Base-by-base conservation (phyloP, 1,140 invertebrate genomes). In the Micrasema minimum region DNA sequence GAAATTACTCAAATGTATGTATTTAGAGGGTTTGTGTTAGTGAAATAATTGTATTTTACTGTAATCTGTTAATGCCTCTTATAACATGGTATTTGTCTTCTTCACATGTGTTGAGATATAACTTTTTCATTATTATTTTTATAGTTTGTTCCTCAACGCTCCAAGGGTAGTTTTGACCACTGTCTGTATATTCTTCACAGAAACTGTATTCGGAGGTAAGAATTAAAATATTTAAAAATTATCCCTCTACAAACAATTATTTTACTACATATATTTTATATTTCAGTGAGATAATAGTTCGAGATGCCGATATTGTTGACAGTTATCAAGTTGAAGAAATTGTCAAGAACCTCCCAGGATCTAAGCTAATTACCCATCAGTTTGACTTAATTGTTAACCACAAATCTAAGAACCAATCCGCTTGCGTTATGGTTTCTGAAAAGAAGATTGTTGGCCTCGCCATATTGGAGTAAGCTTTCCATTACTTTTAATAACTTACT, bases 121-220 rank as follows among this genome's bases (percentile, higher is more conserved):
- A n/a, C n/a, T n/a, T n/a, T n/a, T n/a, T n/a, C n/a, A n/a, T n/a
- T n/a, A n/a, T 59, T 59, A n/a, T 35, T 43, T 64, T 80, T 80
- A 31, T 75, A 87, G 86, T 77, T 83, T 73, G 83, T 89, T 1
- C 83, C 86, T 14, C 82, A 86, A 9, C 80, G 83, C 73, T 77
- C 76, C 23, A 79, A 83, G 9, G 84, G 82, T 35, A 83, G 82
- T 50, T 84, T 86, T 71, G 80, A 85, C 9, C 85, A 89, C 73
- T 84, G 86, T 22, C 75, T 91, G 3, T 89, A 89, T 74, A 75
- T 89, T 1, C 80, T 86, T 23, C 87, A 90, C 76, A 84, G 84
- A 61, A 81, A 80, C 31, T 76, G 82, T 45, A 72, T 90, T 2
- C 64, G 82, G 1, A 76, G 79, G 81, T 75, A 76, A 51, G 46